Percentiles rank a stretch among this genome's conserved stretches.
phyloP scores from a whole-genome alignment of 64 coral and sea anemone species.

The Stichodactyla helianthus region DNA sequence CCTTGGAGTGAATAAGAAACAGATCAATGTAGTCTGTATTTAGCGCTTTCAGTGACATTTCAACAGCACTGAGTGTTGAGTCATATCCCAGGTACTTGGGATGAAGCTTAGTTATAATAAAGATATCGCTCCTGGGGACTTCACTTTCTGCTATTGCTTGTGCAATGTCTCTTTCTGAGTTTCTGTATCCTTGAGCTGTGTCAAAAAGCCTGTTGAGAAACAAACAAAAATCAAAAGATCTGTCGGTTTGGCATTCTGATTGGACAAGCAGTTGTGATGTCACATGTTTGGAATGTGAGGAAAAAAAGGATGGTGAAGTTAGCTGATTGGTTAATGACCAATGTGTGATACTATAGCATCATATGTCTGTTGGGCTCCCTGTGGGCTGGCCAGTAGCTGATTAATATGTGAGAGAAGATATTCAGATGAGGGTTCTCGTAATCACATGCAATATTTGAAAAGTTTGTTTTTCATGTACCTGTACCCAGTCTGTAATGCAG shows the following conservation, averaged over 20 bases:
- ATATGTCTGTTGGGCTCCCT: no score
- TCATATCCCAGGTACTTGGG: slow-evolving; percentile 83
- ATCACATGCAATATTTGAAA: slow-evolving; percentile 37
- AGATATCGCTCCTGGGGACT: slow-evolving; percentile 68
- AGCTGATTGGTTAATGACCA: no score
- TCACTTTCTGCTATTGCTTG: slow-evolving; percentile 71
- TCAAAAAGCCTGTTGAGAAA: slow-evolving; percentile 71
- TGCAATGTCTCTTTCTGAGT: slow-evolving; percentile 60
- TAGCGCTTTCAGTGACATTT: slow-evolving; percentile 67
- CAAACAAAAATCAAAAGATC: not conserved
- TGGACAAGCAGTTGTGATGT: not conserved
- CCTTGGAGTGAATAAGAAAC: slow-evolving; percentile 85
- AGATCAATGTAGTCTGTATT: slow-evolving; percentile 94
- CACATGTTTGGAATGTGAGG: no score
- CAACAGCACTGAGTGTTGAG: slow-evolving; percentile 57
- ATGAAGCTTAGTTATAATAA: slow-evolving; percentile 95
- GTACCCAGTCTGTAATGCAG: slow-evolving; percentile 63
- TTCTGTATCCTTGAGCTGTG: slow-evolving; percentile 84
- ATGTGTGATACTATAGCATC: no score
- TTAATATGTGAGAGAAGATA: slow-evolving; percentile 17
- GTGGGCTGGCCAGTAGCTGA: no score
- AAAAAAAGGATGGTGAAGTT: no score
- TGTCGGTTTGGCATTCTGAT: not conserved
- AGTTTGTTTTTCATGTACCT: slow-evolving; percentile 23
- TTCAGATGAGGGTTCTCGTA: slow-evolving; percentile 73